Percentiles rank a stretch among this genome's conserved stretches.
Conservation (phyloP, 1,140 invertebrate genomes). For the Nasonia giraulti region DNA sequence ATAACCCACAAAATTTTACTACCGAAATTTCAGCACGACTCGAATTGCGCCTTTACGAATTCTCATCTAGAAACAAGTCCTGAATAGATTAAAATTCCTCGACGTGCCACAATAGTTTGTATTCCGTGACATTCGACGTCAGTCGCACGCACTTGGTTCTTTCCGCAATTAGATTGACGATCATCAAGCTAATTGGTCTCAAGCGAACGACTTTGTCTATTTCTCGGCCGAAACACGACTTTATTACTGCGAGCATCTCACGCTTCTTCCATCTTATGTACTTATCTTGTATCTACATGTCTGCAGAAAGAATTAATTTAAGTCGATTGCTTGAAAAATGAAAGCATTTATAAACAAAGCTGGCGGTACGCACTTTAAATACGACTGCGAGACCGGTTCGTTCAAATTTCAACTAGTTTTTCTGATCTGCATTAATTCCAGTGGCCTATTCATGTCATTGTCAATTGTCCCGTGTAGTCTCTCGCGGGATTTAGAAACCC, state of each 20-base stretch:
- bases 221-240: slow-evolving; percentile 1
- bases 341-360: too few species aligned
- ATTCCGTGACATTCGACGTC: slow-evolving; percentile 2
- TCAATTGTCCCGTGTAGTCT: neutral
- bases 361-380: too few species aligned
- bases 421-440: neutral
- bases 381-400: too few species aligned
- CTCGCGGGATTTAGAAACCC: neutral
- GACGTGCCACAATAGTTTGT: neutral
- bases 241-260: too few species aligned
- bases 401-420: neutral
- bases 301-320: too few species aligned
- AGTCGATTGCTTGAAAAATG: too few species aligned
- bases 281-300: too few species aligned
- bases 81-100: neutral
- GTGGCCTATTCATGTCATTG: neutral
- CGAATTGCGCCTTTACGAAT: neutral
- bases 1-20: neutral
- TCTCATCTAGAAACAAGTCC: neutral
- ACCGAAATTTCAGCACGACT: neutral
- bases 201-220: slow-evolving; percentile 3
- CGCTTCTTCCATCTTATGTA: too few species aligned
- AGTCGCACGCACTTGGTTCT: neutral
- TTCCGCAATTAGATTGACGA: slow-evolving; percentile 26
- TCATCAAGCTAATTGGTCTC: slow-evolving; percentile 27